phyloP scores from a whole-genome alignment of 2,797 vertebrate species.

The Hoplostethus mediterraneus region DNA sequence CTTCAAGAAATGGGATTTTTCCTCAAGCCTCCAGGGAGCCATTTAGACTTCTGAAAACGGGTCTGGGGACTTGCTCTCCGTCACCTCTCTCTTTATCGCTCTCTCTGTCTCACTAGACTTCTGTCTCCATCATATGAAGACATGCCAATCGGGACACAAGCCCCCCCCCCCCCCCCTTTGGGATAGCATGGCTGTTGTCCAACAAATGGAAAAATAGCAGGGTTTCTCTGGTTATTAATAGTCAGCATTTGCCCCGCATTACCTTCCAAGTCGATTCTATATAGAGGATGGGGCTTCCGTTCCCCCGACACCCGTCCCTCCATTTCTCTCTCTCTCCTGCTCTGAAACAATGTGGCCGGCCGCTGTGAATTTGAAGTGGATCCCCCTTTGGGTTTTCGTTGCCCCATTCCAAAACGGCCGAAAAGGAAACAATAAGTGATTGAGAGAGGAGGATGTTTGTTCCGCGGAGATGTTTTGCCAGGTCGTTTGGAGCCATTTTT shows the following conservation, averaged over 20 bases:
- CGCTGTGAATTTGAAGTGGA: constrained; percentile 75
- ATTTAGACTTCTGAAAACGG: constrained; percentile 44
- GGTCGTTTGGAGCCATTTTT: constrained; percentile 71
- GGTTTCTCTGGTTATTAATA: constrained; percentile 81
- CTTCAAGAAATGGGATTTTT: constrained; percentile 40
- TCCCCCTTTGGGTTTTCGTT: constrained; percentile 59
- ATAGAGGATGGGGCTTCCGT: constrained; percentile 43
- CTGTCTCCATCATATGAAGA: constrained; percentile 51
- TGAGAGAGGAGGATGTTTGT: constrained; percentile 82
- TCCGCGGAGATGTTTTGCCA: constrained; percentile 75
- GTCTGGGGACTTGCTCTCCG: constrained; percentile 38
- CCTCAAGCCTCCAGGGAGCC: constrained; percentile 39
- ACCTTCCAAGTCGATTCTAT: constrained; percentile 58
- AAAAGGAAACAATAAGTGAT: constrained; percentile 77
- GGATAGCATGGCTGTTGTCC: constrained; percentile 55
- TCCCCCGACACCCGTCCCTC: constrained; percentile 13
- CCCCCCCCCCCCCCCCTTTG: constrained; percentile 46
- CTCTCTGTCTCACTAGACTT: constrained; percentile 41
- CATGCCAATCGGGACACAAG: constrained; percentile 87
- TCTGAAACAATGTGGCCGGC: constrained; percentile 72
- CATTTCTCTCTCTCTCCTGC: constrained; percentile 25
- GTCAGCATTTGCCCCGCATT: constrained; percentile 61
- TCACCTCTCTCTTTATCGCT: constrained; percentile 51
- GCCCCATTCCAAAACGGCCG: constrained; percentile 63
- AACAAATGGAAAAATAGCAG: constrained; percentile 66